Evolutionary conservation across 2,888 invertebrate species (phyloP).

Genomic region (Eupeodes latifasciatus): DNA sequence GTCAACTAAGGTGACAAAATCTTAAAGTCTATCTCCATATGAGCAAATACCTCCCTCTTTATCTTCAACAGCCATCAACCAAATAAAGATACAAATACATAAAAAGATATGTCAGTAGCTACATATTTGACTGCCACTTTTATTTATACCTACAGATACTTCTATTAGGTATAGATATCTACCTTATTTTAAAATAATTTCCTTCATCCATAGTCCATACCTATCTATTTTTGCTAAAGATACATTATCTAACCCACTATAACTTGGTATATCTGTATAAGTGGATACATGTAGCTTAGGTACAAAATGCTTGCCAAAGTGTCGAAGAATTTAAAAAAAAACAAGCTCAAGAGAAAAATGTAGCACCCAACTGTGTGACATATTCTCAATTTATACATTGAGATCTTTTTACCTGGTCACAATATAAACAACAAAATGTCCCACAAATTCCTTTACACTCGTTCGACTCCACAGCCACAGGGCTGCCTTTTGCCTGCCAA

Average conservation of each 20-base stretch:
- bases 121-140: slow-evolving; percentile 53
- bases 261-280: neutral
- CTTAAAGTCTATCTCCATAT: slow-evolving; percentile 1
- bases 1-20: slow-evolving; percentile 21
- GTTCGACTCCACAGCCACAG: slow-evolving; percentile 17
- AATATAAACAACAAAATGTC: slow-evolving; percentile 43
- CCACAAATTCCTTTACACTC: slow-evolving; percentile 31
- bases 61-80: slow-evolving; percentile 35
- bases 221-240: slow-evolving; percentile 23
- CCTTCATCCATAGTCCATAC: slow-evolving; percentile 48
- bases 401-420: slow-evolving; percentile 59
- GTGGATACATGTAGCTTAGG: too few species aligned
- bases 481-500: neutral
- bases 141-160: neutral
- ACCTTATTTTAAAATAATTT: slow-evolving; percentile 37
- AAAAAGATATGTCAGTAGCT: slow-evolving; percentile 12
- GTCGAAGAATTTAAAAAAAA: slow-evolving; percentile 57
- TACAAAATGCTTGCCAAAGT: slow-evolving; percentile 51
- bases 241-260: slow-evolving; percentile 10
- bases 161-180: neutral
- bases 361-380: slow-evolving; percentile 69
- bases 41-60: neutral
- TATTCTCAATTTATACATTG: slow-evolving; percentile 41
- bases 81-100: neutral
- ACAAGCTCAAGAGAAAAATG: slow-evolving; percentile 22